Base-by-base conservation (phyloP, 2,797 vertebrate genomes). In the Squalus acanthias region DNA sequence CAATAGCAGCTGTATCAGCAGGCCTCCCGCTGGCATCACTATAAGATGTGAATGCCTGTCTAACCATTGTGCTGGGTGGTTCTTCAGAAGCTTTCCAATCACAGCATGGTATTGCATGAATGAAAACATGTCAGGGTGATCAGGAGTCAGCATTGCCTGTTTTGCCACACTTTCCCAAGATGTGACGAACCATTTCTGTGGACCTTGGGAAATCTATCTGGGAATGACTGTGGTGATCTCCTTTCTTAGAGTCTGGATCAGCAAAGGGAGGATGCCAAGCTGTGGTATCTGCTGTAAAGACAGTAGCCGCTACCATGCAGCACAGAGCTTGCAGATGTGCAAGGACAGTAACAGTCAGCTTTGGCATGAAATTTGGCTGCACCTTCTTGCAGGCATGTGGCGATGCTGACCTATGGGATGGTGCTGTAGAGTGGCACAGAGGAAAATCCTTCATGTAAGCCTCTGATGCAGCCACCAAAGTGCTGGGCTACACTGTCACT, bases 71-170 rank as follows among this genome's bases (percentile, higher is more conserved):
- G 39, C 39, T 85, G 82, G 82, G 60, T 3, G 5, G 60, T 63
- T 63, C 60, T 63, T 63, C 60, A 63, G 60, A 85, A 85, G 82
- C 82, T 85, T 85, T 85, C 82, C 82, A 85, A 85, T 85, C 82
- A 85, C 82, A 85, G 82, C 82, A 50, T 24, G 20, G 20, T 24
- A 85, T 24, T 85, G 82, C 20, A 50, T 85, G 82, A 85, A 85
- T 85, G 46, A 85, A 85, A 39, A 85, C 20, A 39, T 50, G 17
- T 85, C 82, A 85, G 82, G 39, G 82, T 85, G 82, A 85, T 85
- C 82, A 85, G 46, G 20, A 50, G 46, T 85, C 46, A 85, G 82
- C 82, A 50, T 50, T 50, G 60, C 9, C 9, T 63, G 60, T 63
- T 63, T 63, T 63, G 46, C 82, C 39, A 85, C 46, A 85, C 39